phyloP scores from a whole-genome alignment of 2,888 invertebrate genomes.

The Gandaritis pyraliata region DNA sequence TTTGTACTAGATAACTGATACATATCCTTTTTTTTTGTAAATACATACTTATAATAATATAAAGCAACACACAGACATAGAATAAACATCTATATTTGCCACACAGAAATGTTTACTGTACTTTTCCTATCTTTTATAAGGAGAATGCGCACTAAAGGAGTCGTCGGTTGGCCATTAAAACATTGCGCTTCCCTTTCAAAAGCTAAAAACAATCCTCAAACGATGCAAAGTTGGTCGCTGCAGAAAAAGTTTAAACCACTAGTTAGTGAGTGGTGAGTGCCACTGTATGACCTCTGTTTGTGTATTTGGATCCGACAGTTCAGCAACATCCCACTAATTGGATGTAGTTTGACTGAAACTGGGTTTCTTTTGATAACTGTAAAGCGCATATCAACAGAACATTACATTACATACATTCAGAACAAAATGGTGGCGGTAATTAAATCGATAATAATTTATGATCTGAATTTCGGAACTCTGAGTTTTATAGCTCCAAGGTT shows the following conservation, averaged over 20 bases:
- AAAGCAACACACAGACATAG: too few species aligned
- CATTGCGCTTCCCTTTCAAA: too few species aligned
- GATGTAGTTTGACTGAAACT: slow-evolving; percentile 47
- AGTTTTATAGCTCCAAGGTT: too few species aligned
- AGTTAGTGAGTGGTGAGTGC: slow-evolving; percentile 1
- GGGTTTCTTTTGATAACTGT: slow-evolving; percentile 43
- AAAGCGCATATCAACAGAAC: slow-evolving; percentile 6
- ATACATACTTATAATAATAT: too few species aligned
- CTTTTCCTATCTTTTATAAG: too few species aligned
- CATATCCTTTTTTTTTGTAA: too few species aligned
- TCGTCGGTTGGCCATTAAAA: too few species aligned
- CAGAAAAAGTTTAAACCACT: slow-evolving; percentile 16
- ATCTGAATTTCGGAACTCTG: not conserved
- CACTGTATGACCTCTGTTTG: slow-evolving; percentile 10
- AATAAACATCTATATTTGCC: too few species aligned
- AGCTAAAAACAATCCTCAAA: slow-evolving; percentile 16
- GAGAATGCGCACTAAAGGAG: too few species aligned
- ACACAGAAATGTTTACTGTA: too few species aligned
- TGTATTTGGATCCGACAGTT: slow-evolving; percentile 34
- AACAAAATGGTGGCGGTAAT: not conserved
- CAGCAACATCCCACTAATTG: slow-evolving; percentile 50
- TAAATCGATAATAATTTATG: too few species aligned
- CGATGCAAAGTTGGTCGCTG: slow-evolving; percentile 16
- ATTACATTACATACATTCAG: not conserved
- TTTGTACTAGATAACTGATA: too few species aligned